Conservation (phyloP, 2,113 vertebrate genomes). For the Phaethon lepturus region DNA sequence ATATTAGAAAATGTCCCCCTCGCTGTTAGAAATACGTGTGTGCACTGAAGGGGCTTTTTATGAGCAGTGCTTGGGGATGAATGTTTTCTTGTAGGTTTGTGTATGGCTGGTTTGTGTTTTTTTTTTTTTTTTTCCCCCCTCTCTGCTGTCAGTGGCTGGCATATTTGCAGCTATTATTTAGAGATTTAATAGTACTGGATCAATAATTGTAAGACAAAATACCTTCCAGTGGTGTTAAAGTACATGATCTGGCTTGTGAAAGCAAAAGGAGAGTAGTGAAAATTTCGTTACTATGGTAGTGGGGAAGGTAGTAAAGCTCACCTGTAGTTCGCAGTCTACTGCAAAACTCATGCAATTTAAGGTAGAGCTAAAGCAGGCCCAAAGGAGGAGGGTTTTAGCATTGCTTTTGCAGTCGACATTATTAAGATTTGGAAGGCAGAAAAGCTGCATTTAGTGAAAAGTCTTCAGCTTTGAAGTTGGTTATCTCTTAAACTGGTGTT, state of each 20-base stretch:
- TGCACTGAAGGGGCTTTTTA: slow-evolving; percentile 23
- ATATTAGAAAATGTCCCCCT: slow-evolving; percentile 17
- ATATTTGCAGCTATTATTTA: slow-evolving; percentile 48
- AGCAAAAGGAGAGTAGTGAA: neutral
- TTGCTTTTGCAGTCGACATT: neutral
- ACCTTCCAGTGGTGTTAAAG: neutral
- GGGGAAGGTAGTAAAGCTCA: neutral
- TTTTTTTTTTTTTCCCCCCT: neutral
- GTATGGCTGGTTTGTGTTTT: no score
- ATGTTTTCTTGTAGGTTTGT: neutral
- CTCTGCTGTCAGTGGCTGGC: slow-evolving; percentile 39
- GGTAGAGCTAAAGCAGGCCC: neutral
- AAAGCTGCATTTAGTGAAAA: neutral
- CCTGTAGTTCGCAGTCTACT: neutral
- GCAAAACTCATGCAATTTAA: neutral
- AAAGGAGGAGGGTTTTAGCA: neutral
- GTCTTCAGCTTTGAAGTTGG: neutral
- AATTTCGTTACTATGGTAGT: neutral
- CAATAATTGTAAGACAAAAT: slow-evolving; percentile 41
- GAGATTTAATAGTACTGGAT: neutral
- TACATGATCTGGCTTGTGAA: neutral
- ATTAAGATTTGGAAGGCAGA: neutral
- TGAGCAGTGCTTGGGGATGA: slow-evolving; percentile 9
- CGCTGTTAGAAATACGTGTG: neutral
- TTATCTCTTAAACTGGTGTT: neutral